These are phyloP conservation scores for Troides helena DNA, from an alignment of 2,888 invertebrate genomes.

Conservation along the genomic window DNA sequence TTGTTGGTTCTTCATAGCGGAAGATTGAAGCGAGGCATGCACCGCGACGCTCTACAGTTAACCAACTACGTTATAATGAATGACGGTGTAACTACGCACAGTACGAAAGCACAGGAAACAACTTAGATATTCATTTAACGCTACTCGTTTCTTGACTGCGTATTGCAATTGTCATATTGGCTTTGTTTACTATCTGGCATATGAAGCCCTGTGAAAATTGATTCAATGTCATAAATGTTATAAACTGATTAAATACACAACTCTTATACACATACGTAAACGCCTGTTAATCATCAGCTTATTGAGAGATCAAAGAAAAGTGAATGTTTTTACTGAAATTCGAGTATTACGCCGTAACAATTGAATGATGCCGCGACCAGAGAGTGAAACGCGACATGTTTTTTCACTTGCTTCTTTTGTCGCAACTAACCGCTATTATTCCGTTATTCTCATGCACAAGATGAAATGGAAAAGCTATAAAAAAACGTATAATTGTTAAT, in stretches of 20 bases:
- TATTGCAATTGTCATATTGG: conserved; percentile 2
- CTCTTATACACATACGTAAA: background rate
- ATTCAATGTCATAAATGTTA: background rate
- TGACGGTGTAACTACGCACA: conserved; percentile 46
- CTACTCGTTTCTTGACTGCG: conserved; percentile 27
- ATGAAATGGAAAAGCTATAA: conserved; percentile 68
- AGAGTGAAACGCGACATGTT: conserved; percentile 53
- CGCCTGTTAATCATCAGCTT: background rate
- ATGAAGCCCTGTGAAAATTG: conserved; percentile 17
- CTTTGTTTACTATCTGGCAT: background rate
- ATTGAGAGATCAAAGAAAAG: conserved; percentile 40
- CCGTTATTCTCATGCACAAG: conserved; percentile 59
- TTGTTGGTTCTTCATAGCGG: conserved; percentile 28
- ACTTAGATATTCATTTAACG: conserved; percentile 28
- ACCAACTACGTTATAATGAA: conserved; percentile 50
- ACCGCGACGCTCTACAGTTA: conserved; percentile 67
- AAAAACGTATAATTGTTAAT: conserved; percentile 31
- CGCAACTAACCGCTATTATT: conserved; percentile 58
- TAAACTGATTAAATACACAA: background rate
- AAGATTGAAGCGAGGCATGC: conserved; percentile 41
- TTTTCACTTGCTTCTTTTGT: conserved; percentile 49
- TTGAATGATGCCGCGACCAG: conserved; percentile 46
- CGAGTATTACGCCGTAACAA: conserved; percentile 44
- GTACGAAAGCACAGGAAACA: conserved; percentile 42
- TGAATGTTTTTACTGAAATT: conserved; percentile 43